A percentile compares a stretch with the other conserved stretches of the same genome.
Evolutionary conservation across 2,888 invertebrate genomes (phyloP).

Genomic region (Coelinius sp.): DNA sequence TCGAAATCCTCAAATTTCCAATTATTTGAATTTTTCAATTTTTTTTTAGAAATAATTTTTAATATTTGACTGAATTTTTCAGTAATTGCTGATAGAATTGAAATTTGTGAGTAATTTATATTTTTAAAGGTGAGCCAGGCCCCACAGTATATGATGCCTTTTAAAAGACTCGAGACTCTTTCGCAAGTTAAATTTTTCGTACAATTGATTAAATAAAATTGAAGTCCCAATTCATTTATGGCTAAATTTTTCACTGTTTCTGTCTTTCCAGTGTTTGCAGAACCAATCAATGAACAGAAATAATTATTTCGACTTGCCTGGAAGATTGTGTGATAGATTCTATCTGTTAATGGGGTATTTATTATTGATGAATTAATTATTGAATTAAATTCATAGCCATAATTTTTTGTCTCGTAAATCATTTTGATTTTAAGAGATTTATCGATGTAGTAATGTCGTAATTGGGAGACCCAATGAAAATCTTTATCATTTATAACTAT

Average conservation of each 20-base stretch:
- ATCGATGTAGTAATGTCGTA: slow-evolving; percentile 75
- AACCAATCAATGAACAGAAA: slow-evolving; percentile 73
- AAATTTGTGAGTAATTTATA: slow-evolving; percentile 73
- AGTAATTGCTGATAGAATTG: slow-evolving; percentile 74
- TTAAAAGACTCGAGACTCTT: slow-evolving; percentile 68
- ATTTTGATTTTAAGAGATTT: slow-evolving; percentile 70
- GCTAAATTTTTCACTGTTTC: slow-evolving; percentile 75
- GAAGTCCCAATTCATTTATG: slow-evolving; percentile 73
- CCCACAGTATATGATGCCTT: slow-evolving; percentile 74
- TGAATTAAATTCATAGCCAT: slow-evolving; percentile 77
- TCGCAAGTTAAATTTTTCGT: slow-evolving; percentile 67
- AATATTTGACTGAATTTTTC: slow-evolving; percentile 73
- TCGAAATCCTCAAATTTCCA: slow-evolving; percentile 70
- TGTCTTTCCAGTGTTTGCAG: slow-evolving; percentile 73
- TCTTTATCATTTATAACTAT: slow-evolving; percentile 70
- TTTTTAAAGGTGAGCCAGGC: slow-evolving; percentile 77
- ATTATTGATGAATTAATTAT: slow-evolving; percentile 68
- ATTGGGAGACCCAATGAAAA: slow-evolving; percentile 76
- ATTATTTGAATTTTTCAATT: slow-evolving; percentile 50
- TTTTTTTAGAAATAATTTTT: slow-evolving; percentile 68
- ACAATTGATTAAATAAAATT: slow-evolving; percentile 75
- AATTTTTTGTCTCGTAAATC: slow-evolving; percentile 73
- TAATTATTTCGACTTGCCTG: slow-evolving; percentile 73
- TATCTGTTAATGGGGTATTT: slow-evolving; percentile 70
- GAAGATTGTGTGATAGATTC: slow-evolving; percentile 76